These are phyloP conservation scores for Narcine bancroftii DNA, from an alignment of 2,113 vertebrate genomes.

Conservation along the genomic window DNA sequence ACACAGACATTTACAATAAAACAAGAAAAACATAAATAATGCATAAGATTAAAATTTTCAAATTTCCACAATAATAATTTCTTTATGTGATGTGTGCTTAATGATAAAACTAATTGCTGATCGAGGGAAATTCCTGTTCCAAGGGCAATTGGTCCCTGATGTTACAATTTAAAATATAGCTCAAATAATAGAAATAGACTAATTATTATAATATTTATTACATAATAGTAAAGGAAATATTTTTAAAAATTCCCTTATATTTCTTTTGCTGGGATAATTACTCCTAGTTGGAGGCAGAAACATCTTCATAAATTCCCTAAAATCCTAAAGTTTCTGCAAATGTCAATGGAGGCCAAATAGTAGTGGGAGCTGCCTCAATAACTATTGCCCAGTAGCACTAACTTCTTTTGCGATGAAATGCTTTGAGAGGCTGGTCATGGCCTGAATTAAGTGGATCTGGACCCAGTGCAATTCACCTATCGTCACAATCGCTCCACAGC, in stretches of 20 bases:
- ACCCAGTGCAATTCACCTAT: too few species aligned
- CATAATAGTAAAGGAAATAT: neutral
- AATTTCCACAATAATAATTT: neutral
- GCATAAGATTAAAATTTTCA: slow-evolving; percentile 11
- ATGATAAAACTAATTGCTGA: neutral
- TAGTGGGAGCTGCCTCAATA: too few species aligned
- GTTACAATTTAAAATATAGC: neutral
- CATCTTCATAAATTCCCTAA: neutral
- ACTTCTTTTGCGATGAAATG: too few species aligned
- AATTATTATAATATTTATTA: neutral
- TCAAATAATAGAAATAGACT: neutral
- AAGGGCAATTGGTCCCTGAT: neutral
- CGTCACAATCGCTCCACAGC: too few species aligned
- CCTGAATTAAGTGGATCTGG: too few species aligned
- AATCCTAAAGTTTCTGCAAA: neutral
- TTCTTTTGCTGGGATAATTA: neutral
- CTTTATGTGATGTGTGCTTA: neutral
- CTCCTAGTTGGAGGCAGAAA: too few species aligned
- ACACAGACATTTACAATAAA: slow-evolving; percentile 21
- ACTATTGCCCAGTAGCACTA: too few species aligned
- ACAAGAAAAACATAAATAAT: neutral
- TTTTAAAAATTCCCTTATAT: neutral
- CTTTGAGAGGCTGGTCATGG: too few species aligned
- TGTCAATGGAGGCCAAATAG: neutral
- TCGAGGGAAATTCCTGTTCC: neutral